Percentiles rank a stretch among this genome's conserved stretches.
phyloP scores from a whole-genome alignment of 2,797 vertebrate genomes.

The Leptodactylus fallax region DNA sequence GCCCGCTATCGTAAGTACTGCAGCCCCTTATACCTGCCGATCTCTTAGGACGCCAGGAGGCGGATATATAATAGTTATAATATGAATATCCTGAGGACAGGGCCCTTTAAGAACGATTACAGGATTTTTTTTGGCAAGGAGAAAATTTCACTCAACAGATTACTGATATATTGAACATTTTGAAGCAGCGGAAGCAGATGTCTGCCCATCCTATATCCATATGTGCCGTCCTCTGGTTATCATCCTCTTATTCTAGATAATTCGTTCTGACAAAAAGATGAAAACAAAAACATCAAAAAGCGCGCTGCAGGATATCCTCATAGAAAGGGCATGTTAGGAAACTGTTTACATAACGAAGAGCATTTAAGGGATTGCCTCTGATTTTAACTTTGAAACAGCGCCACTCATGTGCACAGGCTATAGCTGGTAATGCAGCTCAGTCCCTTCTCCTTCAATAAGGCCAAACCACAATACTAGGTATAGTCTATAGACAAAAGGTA shows the following conservation, averaged over 20 bases:
- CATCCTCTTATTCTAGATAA: constrained; percentile 4
- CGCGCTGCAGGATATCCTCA: not conserved
- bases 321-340: not conserved
- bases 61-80: too few relatives aligned
- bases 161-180: not conserved
- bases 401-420: not conserved
- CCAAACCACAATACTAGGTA: not conserved
- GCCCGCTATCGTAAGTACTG: too few relatives aligned
- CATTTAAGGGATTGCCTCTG: not conserved
- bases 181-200: constrained; percentile 9
- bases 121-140: too few relatives aligned
- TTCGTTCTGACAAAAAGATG: constrained; percentile 27
- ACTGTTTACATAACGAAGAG: not conserved
- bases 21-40: too few relatives aligned
- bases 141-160: not conserved
- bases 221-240: not conserved
- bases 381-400: not conserved
- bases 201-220: not conserved
- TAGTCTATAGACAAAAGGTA: too few relatives aligned
- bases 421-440: not conserved
- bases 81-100: too few relatives aligned
- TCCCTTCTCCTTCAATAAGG: not conserved
- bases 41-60: too few relatives aligned
- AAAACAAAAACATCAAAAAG: not conserved
- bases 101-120: too few relatives aligned